A percentile compares a stretch with the other conserved stretches of the same genome.
Conservation (phyloP, 1,140 invertebrate species). For the Drosophila bocki region DNA sequence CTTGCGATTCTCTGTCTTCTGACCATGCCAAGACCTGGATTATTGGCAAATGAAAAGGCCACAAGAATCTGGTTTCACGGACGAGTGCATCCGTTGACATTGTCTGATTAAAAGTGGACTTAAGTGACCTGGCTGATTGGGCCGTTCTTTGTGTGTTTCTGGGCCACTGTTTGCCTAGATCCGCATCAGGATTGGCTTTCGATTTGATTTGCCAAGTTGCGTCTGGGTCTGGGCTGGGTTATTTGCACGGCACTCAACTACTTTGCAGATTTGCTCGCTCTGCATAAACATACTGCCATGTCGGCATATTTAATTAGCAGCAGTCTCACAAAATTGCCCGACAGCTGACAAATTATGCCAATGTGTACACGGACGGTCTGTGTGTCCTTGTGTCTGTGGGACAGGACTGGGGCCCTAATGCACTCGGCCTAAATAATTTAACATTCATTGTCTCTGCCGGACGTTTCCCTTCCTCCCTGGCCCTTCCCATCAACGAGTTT, state of each 20-base stretch:
- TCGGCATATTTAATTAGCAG: slow-evolving; percentile 64
- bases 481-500: slow-evolving; percentile 55
- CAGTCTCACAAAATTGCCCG: slow-evolving; percentile 62
- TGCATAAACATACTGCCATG: slow-evolving; percentile 27
- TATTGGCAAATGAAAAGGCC: slow-evolving; percentile 23
- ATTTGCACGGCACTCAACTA: slow-evolving; percentile 58
- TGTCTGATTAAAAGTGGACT: slow-evolving; percentile 36
- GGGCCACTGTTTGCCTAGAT: slow-evolving; percentile 27
- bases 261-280: slow-evolving; percentile 42
- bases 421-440: slow-evolving; percentile 77
- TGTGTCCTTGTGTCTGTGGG: slow-evolving; percentile 23
- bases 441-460: slow-evolving; percentile 51
- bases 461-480: not conserved
- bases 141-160: slow-evolving; percentile 44
- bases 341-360: slow-evolving; percentile 71
- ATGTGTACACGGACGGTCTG: slow-evolving; percentile 9
- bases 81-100: slow-evolving; percentile 28
- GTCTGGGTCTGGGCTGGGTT: slow-evolving; percentile 33
- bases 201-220: slow-evolving; percentile 18
- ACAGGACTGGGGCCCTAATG: slow-evolving; percentile 60
- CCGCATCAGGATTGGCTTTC: slow-evolving; percentile 38
- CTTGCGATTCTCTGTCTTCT: not conserved
- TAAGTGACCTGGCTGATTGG: slow-evolving; percentile 26
- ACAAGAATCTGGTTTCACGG: slow-evolving; percentile 25
- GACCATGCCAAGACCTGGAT: not conserved